A percentile compares a stretch with the other conserved stretches of the same genome.
Conservation (phyloP, 1,140 invertebrate genomes). For the Sarcophaga bullata region DNA sequence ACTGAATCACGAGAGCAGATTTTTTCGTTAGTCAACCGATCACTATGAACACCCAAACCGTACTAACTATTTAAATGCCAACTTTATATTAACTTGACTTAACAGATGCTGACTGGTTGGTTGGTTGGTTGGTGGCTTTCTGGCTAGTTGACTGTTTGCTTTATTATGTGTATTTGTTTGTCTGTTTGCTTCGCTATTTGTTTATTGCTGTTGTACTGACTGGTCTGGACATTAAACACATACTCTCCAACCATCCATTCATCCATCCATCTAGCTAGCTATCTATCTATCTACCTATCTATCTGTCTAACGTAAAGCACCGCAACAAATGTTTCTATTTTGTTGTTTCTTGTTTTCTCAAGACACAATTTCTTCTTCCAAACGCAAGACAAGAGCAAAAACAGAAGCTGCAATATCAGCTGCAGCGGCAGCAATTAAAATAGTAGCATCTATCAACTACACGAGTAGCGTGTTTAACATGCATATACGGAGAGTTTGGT, state of each 20-base stretch:
- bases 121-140: background rate
- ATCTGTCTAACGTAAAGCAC: background rate
- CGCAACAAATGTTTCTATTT: constrained; percentile 22
- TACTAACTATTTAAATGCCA: constrained; percentile 51
- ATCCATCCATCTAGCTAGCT: too few relatives aligned
- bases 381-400: background rate
- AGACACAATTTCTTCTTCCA: constrained; percentile 26
- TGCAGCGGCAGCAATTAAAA: background rate
- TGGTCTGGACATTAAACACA: constrained; percentile 18
- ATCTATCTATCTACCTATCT: too few relatives aligned
- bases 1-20: background rate
- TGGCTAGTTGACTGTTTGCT: constrained; percentile 6
- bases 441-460: too few relatives aligned
- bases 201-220: background rate
- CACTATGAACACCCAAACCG: constrained; percentile 62
- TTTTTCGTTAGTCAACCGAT: constrained; percentile 53
- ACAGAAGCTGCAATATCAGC: background rate
- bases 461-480: background rate
- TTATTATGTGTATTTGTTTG: background rate
- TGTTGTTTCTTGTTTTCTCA: constrained; percentile 29
- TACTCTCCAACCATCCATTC: too few relatives aligned
- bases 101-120: constrained; percentile 32
- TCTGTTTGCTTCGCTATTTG: background rate
- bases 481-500: background rate
- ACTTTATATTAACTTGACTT: constrained; percentile 37